Evolutionary conservation across 2,888 invertebrate genomes (phyloP), one percentile per base, ranked within the genome.

Genomic region (Aproaerema taeniolella): DNA sequence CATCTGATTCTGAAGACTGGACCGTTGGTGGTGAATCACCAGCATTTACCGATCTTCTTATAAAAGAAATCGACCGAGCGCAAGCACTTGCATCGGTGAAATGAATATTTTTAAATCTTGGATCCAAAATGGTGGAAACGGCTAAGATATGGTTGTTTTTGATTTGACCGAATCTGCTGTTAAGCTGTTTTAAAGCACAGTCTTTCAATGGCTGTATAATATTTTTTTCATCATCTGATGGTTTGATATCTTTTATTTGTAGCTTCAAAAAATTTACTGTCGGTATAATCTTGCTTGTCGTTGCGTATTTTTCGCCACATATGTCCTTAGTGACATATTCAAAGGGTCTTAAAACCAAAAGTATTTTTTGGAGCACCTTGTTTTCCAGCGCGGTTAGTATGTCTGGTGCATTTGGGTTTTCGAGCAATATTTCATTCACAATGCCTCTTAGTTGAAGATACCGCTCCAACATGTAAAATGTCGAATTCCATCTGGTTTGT

Each of bases 31-130:
- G 2, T 9, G 26, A n/a, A n/a, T n/a, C n/a, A n/a, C n/a, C n/a
- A n/a, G n/a, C n/a, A n/a, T n/a, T n/a, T n/a, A n/a, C n/a, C n/a
- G n/a, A n/a, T n/a, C n/a, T n/a, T n/a, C n/a, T n/a, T n/a, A n/a
- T n/a, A n/a, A n/a, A n/a, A n/a, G n/a, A n/a, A n/a, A n/a, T n/a
- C n/a, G n/a, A n/a, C n/a, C n/a, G n/a, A n/a, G 45, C 44, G 44
- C 43, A 44, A 24, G 11, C 33, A n/a, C 44, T 44, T 2, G 47
- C 47, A 29, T 45, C 24, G 7, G 51, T 35, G 46, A 52, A 55
- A 52, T 63, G 53, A 31, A 61, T 28, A 52, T 60, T 58, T 52
- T 58, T 54, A 15, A 58, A 60, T 34, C 64, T 42, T 4, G 56
- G 54, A 36, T 62, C 60, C 29, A 62, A 44, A 20, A 63, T 9